These are phyloP conservation scores for Octomys mimax DNA, from an alignment of 2,797 vertebrate species.

Conservation along the genomic window DNA sequence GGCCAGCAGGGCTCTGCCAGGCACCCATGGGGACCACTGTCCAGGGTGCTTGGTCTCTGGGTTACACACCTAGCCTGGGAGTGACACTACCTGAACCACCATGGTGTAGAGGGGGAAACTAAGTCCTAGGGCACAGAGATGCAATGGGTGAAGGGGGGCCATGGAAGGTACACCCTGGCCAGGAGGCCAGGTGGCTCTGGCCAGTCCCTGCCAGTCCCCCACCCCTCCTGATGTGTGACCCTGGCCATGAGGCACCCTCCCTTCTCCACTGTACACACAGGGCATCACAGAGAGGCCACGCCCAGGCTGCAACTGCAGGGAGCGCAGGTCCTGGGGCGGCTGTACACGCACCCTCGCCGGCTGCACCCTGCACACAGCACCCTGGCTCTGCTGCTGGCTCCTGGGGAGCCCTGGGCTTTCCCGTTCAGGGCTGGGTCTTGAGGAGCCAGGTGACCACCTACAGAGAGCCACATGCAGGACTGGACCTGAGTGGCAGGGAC, in stretches of 20 bases:
- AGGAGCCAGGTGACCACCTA: not conserved
- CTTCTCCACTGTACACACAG: rapidly evolving
- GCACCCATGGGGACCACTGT: rapidly evolving
- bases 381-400: not conserved
- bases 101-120: rapidly evolving
- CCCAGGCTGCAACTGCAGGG: not conserved
- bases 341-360: no score
- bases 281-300: not conserved
- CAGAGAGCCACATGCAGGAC: no score
- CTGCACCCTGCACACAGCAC: not conserved
- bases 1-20: rapidly evolving
- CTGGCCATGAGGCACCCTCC: not conserved
- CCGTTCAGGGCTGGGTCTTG: rapidly evolving
- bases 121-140: not conserved
- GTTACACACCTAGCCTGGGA: not conserved
- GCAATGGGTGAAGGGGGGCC: rapidly evolving
- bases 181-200: rapidly evolving
- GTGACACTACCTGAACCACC: no score
- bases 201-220: rapidly evolving
- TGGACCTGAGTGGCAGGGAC: not conserved
- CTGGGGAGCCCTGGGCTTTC: not conserved
- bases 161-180: not conserved
- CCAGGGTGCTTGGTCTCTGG: not conserved
- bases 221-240: not conserved
- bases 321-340: rapidly evolving